A percentile compares a stretch with the other conserved stretches of the same genome.
Evolutionary conservation across 2,797 vertebrate genomes (phyloP).

Genomic region (Fringilla coelebs): DNA sequence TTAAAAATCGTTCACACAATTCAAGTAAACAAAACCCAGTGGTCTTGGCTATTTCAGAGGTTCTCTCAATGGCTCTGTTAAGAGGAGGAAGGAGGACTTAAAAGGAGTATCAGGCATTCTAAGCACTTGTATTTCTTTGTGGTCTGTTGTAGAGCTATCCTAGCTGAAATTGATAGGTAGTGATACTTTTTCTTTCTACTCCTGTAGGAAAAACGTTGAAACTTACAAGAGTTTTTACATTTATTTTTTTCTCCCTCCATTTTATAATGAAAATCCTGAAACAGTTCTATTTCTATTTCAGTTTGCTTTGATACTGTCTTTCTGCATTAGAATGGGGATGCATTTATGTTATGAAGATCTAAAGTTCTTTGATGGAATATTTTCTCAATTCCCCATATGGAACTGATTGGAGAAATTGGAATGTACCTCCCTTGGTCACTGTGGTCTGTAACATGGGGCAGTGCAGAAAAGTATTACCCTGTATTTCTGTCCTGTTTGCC

Average conservation of each 20-base stretch:
- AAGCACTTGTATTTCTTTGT: not conserved
- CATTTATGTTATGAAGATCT: not conserved
- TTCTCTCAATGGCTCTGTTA: not conserved
- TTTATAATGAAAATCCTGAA: not conserved
- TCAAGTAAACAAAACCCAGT: constrained; percentile 38
- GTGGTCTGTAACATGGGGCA: not conserved
- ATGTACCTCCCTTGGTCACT: not conserved
- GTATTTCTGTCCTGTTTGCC: not conserved
- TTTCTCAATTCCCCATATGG: not conserved
- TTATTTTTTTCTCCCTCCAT: not conserved
- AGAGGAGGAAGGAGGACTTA: not conserved
- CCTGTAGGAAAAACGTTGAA: not conserved
- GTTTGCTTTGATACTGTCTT: not conserved
- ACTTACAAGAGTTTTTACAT: not conserved
- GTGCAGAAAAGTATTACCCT: not conserved
- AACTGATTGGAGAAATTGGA: not conserved
- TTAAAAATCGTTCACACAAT: constrained; percentile 52
- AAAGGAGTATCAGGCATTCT: not conserved
- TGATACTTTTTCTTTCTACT: not conserved
- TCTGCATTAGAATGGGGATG: not conserved
- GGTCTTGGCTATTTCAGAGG: not conserved
- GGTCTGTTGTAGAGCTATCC: not conserved
- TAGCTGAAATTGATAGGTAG: not conserved
- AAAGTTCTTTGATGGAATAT: not conserved
- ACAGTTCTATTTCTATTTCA: not conserved